A percentile compares a stretch with the other conserved stretches of the same genome.
Conservation (phyloP, 2,797 vertebrate species). For the Phrynocephalus vlangalii region DNA sequence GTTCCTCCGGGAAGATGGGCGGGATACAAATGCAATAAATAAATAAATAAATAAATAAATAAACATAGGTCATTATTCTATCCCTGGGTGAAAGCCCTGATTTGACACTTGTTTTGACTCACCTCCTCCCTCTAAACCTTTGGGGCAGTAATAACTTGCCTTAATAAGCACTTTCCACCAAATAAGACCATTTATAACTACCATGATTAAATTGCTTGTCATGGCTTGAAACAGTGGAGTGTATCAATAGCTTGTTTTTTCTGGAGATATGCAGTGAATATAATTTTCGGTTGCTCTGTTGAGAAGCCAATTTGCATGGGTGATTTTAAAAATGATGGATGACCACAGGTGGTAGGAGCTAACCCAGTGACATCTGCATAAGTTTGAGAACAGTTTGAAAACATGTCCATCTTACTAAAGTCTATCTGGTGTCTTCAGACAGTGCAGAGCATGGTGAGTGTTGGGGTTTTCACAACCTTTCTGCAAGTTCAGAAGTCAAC, state of each 20-base stretch:
- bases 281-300: neutral
- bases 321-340: neutral
- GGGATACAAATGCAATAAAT: too few relatives aligned
- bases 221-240: neutral
- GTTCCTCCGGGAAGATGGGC: too few relatives aligned
- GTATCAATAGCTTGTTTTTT: neutral
- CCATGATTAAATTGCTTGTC: constrained; percentile 42
- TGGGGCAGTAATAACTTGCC: constrained; percentile 47
- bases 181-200: constrained; percentile 52
- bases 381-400: neutral
- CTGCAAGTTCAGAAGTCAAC: too few relatives aligned
- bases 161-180: constrained; percentile 42
- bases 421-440: neutral
- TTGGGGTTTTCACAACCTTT: too few relatives aligned
- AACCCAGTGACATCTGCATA: neutral
- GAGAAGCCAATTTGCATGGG: constrained; percentile 15
- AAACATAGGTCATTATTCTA: constrained; percentile 51
- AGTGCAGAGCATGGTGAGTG: neutral
- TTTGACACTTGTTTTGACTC: constrained; percentile 58
- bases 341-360: neutral
- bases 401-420: neutral
- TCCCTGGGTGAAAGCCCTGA: constrained; percentile 55
- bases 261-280: neutral
- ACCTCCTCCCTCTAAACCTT: constrained; percentile 20
- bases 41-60: too few relatives aligned